Percentiles rank a stretch among this genome's conserved stretches.
Conservation (phyloP, 2,888 invertebrate genomes). For the Esperia sulphurella region DNA sequence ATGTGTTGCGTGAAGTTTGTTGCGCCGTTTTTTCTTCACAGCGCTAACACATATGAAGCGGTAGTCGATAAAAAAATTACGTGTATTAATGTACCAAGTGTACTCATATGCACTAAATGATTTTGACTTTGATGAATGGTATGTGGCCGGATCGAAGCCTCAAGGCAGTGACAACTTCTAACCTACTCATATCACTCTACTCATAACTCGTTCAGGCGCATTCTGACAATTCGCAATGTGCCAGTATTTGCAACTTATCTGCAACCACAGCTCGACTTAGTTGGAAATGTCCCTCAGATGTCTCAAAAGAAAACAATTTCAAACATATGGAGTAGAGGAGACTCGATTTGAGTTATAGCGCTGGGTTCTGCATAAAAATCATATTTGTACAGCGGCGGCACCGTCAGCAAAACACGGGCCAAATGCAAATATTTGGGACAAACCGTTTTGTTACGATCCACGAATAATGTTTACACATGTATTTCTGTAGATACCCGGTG, state of each 20-base stretch:
- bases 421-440: slow-evolving; percentile 25
- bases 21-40: no score
- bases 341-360: slow-evolving; percentile 16
- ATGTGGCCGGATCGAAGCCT: no score
- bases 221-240: background rate
- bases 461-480: slow-evolving; percentile 8
- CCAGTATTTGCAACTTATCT: background rate
- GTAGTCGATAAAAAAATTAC: no score
- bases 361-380: slow-evolving; percentile 29
- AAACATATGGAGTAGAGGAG: slow-evolving; percentile 13
- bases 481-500: background rate
- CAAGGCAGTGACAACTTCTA: no score
- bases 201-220: no score
- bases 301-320: slow-evolving; percentile 11
- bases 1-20: no score
- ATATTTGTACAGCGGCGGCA: slow-evolving; percentile 25
- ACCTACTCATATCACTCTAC: no score
- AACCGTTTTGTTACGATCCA: slow-evolving; percentile 3
- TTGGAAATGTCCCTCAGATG: background rate
- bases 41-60: no score
- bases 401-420: slow-evolving; percentile 25
- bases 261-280: background rate
- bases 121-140: no score
- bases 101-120: no score
- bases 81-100: no score